Base-by-base conservation (phyloP, 1,140 invertebrate genomes). In the Drosophila truncata region DNA sequence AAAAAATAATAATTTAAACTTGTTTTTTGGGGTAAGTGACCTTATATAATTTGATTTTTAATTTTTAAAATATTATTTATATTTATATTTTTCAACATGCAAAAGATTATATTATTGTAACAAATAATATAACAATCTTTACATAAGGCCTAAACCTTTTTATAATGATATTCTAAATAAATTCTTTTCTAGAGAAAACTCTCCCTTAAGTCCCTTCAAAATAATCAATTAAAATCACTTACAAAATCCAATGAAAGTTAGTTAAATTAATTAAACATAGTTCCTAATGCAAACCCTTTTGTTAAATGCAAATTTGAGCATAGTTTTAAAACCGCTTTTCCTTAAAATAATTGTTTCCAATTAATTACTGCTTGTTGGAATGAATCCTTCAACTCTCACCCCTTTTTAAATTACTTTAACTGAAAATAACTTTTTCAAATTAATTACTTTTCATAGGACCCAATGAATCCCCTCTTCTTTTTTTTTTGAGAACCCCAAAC, bases 381-480 rank as follows among this genome's bases (percentile, higher is more conserved):
- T 9, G 18, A 35, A 10, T 16, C 14, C 14, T 23, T 7, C 35
- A 55, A 23, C 23, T 4, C 33, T 33, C 31, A 11, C 52, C 20
- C 31, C 14, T 1, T 10, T 23, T 37, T n/a, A 37, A 55, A 20
- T 29, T 23, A 20, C 31, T 16, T 41, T 18, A n/a, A 14, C 0
- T 11, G 39, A 16, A n/a, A 20, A 67, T 33, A 46, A 66, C 52
- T 66, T 39, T 44, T 46, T 31, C 2, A n/a, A 63, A 46, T 63
- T 44, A 66, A 66, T 63, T 39, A 58, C 52, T 64, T 31, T 31
- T 29, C 27, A 25, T 18, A 16, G 31, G 25, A 55, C 46, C 44
- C 44, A 58, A 49, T 41, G 31, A 44, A 54, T 44, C 9, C 46
- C 61, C 29, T 7, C 11, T 14, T 50, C 25, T 20, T 20, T 25